Conservation (phyloP, 1,140 invertebrate species). For the Tetraneura akinire region DNA sequence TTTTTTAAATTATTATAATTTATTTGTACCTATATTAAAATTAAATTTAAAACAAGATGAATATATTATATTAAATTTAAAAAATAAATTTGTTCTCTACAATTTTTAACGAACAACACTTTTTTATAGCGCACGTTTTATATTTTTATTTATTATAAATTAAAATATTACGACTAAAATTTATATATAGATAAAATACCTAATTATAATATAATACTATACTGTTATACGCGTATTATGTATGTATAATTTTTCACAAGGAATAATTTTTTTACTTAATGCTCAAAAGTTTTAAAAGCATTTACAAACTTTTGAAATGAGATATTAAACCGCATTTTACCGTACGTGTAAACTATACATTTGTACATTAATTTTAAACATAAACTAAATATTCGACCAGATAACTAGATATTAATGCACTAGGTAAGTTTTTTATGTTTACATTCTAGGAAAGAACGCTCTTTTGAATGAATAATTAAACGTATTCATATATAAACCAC, state of each 20-base stretch:
- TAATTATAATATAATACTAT: too few species aligned
- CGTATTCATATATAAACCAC: background rate
- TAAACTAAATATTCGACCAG: background rate
- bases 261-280: slow-evolving; percentile 1
- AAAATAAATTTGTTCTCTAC: too few species aligned
- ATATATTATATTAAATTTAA: too few species aligned
- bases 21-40: too few species aligned
- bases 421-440: background rate
- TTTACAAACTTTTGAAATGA: slow-evolving; percentile 24
- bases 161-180: too few species aligned
- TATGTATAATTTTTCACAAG: background rate
- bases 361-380: slow-evolving; percentile 2
- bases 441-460: background rate
- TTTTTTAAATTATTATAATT: too few species aligned
- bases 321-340: slow-evolving; percentile 17
- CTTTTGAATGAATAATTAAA: background rate
- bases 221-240: too few species aligned
- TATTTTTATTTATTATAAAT: too few species aligned
- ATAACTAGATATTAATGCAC: slow-evolving; percentile 14
- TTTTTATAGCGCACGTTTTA: too few species aligned
- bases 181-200: too few species aligned
- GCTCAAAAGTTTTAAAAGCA: slow-evolving; percentile 8
- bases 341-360: background rate
- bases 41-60: too few species aligned
- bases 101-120: too few species aligned